Base-by-base conservation (phyloP, 2,797 vertebrate genomes). In the Epinephelus malabaricus region DNA sequence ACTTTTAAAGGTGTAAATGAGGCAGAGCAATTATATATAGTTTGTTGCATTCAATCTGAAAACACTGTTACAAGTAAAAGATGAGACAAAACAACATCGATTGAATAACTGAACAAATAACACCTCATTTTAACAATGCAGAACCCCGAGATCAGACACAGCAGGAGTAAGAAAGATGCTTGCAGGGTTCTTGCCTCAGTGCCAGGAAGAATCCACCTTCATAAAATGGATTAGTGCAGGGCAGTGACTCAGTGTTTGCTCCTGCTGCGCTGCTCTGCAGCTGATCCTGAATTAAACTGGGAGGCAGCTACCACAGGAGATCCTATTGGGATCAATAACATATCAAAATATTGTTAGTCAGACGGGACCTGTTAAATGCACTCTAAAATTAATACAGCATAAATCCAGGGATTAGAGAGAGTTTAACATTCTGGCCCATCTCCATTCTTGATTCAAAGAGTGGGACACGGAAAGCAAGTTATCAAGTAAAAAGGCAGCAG, bases 281-380 rank as follows among this genome's bases (percentile, higher is more conserved):
- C 59, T n/a, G 30, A 53, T 64, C 34, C 27, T 61, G 69, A 62
- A 25, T 43, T 54, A 46, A 69, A 69, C 13, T 46, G 23, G 34
- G 14, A 51, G 15, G 50, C 45, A 27, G 62, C 34, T 6, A 23
- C 46, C 62, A 43, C 10, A 47, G 30, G 25, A 56, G 19, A 23
- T 69, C 50, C 50, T 11, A 21, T 50, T 8, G 25, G 54, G 72
- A 73, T 71, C 51, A 67, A 69, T 76, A 63, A 43, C 25, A 53
- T 5, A 66, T 59, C 25, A 55, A 21, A 45, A 59, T 72, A 56
- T 34, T 38, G 76, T 59, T 50, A 58, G 25, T 77, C 45, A 53
- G 10, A 49, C 61, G 9, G 13, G 62, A 34, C 38, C 25, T 65
- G 64, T 45, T 62, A 38, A 45, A 56, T 21, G 21, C 46, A 38